Evolutionary conservation across 2,888 invertebrate genomes (phyloP), one percentile per base, ranked within the genome.

Genomic region (Drosophila paranaensis): DNA sequence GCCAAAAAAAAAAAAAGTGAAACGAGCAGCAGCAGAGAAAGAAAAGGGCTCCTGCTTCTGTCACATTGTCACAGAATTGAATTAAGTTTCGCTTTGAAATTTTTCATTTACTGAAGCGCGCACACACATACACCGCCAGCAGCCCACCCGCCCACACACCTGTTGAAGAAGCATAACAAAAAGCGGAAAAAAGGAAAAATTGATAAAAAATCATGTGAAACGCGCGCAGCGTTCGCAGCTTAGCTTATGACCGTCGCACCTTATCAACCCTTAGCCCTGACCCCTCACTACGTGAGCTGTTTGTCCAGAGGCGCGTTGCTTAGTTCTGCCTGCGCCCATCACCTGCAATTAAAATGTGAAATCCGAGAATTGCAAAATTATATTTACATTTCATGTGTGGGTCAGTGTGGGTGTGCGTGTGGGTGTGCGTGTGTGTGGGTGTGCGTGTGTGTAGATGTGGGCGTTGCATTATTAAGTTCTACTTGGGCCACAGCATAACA

Each of bases 81-180:
- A 79, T 67, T 79, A 82, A 88, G 62, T 88, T 87, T 82, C 65
- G 57, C 71, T 79, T 82, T 85, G 68, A 75, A 69, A 53, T 53
- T 54, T 53, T 58, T 42, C 54, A 40, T 35, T 25, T 35, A 40
- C 39, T 39, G 14, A n/a, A 10, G n/a, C 39, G 2, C 53, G 3
- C 27, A 54, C 42, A 30, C 30, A 42, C 13, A 6, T 16, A 39
- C 39, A 40, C 54, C 27, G 2, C 20, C 20, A 20, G 2, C 20
- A 1, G 20, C 40, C 6, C 20, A 20, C 20, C 20, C 20, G 20
- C 40, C 6, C 54, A 16, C 53, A 27, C 46, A 35, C 58, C 46
- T 58, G 58, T 58, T 37, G 33, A 30, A n/a, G 54, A 51, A 54
- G 50, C 58, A 40, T 33, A 51, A 10, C 1, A 2, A 5, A 35